Percentiles rank a stretch among this genome's conserved stretches.
Evolutionary conservation across 2,113 vertebrate species (phyloP).

Genomic region (Crotophaga sulcirostris): DNA sequence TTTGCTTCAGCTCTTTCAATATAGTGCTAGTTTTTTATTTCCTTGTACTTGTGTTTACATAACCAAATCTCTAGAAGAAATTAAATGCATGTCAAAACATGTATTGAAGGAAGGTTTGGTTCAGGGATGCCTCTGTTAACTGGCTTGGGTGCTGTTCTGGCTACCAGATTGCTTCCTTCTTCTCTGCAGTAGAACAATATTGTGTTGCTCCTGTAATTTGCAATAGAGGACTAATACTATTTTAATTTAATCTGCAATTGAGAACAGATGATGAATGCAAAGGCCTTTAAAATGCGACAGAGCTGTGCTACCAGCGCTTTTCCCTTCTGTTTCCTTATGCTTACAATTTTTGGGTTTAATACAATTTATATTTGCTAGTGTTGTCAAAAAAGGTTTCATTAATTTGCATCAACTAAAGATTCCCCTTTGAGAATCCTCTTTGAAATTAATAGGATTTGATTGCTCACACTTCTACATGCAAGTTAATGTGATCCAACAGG

Average conservation of each 20-base stretch:
- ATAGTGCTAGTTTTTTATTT: neutral
- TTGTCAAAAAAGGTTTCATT: slow-evolving; percentile 47
- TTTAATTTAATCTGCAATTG: neutral
- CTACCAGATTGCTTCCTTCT: neutral
- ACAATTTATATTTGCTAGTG: neutral
- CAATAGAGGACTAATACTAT: neutral
- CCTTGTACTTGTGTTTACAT: neutral
- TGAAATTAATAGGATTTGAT: slow-evolving; percentile 62
- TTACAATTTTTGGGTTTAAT: neutral
- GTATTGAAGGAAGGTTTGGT: neutral
- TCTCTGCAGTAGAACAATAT: neutral
- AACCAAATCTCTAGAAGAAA: neutral
- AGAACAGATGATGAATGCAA: neutral
- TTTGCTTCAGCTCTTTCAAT: neutral
- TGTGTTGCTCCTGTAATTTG: neutral
- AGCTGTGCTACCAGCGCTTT: neutral
- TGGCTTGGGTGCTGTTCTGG: neutral
- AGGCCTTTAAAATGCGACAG: neutral
- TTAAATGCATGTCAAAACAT: neutral
- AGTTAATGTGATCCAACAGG: slow-evolving; percentile 45
- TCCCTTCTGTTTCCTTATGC: neutral
- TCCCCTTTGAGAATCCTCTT: slow-evolving; percentile 24
- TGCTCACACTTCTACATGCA: slow-evolving; percentile 18
- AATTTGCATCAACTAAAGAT: slow-evolving; percentile 18
- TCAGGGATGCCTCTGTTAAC: neutral